Evolutionary conservation across 2,113 vertebrate genomes (phyloP).

Genomic region (Dicaeum eximium): DNA sequence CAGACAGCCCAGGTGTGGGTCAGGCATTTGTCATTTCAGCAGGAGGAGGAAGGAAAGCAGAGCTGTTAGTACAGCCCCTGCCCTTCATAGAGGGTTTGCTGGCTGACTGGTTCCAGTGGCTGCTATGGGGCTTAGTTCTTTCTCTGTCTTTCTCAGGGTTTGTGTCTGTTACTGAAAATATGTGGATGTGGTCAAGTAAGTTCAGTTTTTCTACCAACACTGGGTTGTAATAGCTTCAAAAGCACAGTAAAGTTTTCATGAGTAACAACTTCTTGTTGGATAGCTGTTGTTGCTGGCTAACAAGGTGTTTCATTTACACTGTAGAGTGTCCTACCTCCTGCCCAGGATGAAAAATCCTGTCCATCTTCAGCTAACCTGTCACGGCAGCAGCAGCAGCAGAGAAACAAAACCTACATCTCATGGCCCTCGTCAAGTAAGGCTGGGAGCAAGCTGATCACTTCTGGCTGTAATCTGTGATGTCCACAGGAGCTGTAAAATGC

Average conservation of each 20-base stretch:
- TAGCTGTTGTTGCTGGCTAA: conserved; percentile 14
- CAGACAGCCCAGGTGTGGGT: background rate
- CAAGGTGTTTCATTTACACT: background rate
- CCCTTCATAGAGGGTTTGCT: conserved; percentile 8
- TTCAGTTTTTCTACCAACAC: conserved; percentile 54
- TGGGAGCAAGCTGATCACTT: background rate
- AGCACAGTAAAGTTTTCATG: conserved; percentile 37
- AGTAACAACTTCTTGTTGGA: background rate
- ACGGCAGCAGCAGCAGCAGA: conserved; percentile 76
- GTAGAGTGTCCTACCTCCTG: conserved; percentile 80
- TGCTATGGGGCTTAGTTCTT: conserved; percentile 41
- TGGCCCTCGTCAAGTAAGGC: conserved; percentile 89
- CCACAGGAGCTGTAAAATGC: background rate
- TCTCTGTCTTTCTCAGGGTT: conserved; percentile 60
- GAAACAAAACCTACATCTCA: conserved; percentile 87
- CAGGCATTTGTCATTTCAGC: background rate
- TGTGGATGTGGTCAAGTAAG: conserved; percentile 64
- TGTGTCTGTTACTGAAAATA: conserved; percentile 66
- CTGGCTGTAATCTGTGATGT: background rate
- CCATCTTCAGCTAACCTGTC: conserved; percentile 77
- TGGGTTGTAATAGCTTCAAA: conserved; percentile 44
- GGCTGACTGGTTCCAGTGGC: conserved; percentile 21
- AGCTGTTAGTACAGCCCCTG: background rate
- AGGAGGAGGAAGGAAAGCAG: conserved; percentile 41
- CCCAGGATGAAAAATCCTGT: conserved; percentile 88